A percentile compares a stretch with the other conserved stretches of the same genome.
phyloP scores from a whole-genome alignment of 2,888 invertebrate genomes.

The Chrysomela aeneicollis region DNA sequence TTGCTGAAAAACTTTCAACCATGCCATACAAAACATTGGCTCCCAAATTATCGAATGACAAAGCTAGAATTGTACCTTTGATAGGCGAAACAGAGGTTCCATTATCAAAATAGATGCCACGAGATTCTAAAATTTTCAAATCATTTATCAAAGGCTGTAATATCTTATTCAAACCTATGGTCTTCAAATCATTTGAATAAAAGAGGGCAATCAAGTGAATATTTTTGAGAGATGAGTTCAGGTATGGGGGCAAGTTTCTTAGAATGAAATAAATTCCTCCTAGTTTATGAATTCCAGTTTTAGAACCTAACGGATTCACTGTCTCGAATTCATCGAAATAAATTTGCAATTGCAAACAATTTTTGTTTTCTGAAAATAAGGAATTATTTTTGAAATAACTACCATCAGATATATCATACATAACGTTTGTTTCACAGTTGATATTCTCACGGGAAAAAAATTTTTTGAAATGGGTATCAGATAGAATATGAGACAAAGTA shows the following conservation, averaged over 20 bases:
- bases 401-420: neutral
- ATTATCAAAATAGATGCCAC: neutral
- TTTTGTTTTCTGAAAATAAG: neutral
- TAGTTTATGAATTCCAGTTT: slow-evolving; percentile 39
- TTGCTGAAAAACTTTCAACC: slow-evolving; percentile 42
- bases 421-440: no score
- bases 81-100: neutral
- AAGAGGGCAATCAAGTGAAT: slow-evolving; percentile 18
- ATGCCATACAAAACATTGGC: slow-evolving; percentile 37
- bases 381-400: neutral
- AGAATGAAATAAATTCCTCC: slow-evolving; percentile 36
- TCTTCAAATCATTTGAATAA: slow-evolving; percentile 9
- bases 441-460: no score
- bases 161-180: slow-evolving; percentile 14
- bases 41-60: slow-evolving; percentile 38
- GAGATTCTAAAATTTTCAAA: neutral
- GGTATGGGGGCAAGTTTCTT: slow-evolving; percentile 22
- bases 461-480: no score
- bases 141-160: neutral
- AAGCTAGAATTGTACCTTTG: neutral
- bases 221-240: slow-evolving; percentile 1
- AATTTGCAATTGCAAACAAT: slow-evolving; percentile 25
- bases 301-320: slow-evolving; percentile 33
- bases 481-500: no score
- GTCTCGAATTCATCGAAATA: slow-evolving; percentile 35